Conservation (phyloP, 2,797 vertebrate species). For the Amphiprion clarkii region DNA sequence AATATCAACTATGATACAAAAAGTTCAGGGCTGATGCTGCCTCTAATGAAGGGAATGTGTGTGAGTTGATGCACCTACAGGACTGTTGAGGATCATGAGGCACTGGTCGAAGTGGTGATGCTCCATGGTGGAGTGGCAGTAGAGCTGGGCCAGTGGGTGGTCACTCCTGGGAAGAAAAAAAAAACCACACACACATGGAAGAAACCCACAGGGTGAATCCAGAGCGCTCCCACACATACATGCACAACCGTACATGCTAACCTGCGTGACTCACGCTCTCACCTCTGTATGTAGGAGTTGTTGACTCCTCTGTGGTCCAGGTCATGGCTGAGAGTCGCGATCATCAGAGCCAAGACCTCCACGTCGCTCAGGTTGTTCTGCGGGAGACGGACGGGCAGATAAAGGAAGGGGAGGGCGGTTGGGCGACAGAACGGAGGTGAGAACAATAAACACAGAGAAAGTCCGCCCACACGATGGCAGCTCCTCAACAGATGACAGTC, state of each 20-base stretch:
- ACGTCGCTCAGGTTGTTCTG: conserved; percentile 91
- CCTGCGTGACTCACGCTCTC: conserved; percentile 1
- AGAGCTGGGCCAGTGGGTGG: conserved; percentile 96
- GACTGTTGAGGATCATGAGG: conserved; percentile 98
- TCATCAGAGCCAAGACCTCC: conserved; percentile 94
- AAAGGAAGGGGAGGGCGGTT: not conserved
- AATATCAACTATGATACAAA: too few species aligned
- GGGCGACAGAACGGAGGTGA: not conserved
- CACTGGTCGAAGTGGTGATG: conserved; percentile 99
- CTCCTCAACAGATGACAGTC: conserved; percentile 18
- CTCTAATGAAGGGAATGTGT: not conserved
- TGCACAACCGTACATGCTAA: conserved; percentile 6
- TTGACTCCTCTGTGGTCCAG: conserved; percentile 98
- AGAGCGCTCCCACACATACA: conserved; percentile 14
- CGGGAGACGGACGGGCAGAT: conserved; percentile 2
- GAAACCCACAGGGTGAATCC: not conserved
- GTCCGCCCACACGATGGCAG: not conserved
- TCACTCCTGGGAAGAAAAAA: conserved; percentile 89
- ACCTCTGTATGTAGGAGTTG: conserved; percentile 98
- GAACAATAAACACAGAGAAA: not conserved
- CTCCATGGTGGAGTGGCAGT: conserved; percentile 98
- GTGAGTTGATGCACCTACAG: conserved; percentile 83
- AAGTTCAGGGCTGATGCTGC: not conserved
- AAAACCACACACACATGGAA: conserved; percentile 2
- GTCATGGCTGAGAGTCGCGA: conserved; percentile 95